phyloP scores from a whole-genome alignment of 35 echinoderm and acorn worm genomes.

The Stichopus chloronotus region DNA sequence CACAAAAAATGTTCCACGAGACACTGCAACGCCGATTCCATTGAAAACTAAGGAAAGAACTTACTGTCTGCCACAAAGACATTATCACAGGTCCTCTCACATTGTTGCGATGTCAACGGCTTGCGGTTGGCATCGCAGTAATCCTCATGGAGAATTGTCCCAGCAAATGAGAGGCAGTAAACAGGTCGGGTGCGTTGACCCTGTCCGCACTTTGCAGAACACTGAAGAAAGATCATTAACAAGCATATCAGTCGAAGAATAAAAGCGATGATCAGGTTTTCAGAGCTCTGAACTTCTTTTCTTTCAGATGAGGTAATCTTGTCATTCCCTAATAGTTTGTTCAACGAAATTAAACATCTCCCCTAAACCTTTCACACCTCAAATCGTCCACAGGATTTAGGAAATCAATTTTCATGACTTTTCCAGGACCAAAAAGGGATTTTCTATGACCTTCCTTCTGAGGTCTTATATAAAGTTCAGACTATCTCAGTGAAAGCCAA shows the following conservation, averaged over 20 bases:
- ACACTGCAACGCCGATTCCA: too few relatives aligned
- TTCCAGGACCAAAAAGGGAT: too few relatives aligned
- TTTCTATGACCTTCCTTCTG: too few relatives aligned
- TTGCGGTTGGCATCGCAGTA: conserved; percentile 64
- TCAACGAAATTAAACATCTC: too few relatives aligned
- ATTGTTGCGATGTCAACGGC: conserved; percentile 65
- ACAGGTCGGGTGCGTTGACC: conserved; percentile 72
- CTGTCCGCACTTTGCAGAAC: conserved; percentile 78
- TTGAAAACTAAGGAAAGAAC: not conserved
- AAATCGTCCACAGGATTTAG: too few relatives aligned
- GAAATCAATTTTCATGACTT: too few relatives aligned
- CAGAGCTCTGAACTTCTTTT: not conserved
- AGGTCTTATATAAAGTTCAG: too few relatives aligned
- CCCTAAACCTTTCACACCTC: too few relatives aligned
- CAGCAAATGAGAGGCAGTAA: conserved; percentile 71
- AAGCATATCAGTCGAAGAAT: not conserved
- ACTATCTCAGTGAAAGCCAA: too few relatives aligned
- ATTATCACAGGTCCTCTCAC: conserved; percentile 72
- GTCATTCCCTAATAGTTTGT: too few relatives aligned
- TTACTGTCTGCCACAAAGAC: conserved; percentile 68
- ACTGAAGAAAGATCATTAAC: conserved; percentile 53
- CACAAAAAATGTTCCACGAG: too few relatives aligned
- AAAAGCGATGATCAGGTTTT: too few relatives aligned
- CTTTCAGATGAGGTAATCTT: not conserved
- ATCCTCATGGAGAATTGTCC: conserved; percentile 44